A percentile compares a stretch with the other conserved stretches of the same genome.
phyloP scores from a whole-genome alignment of 2,888 invertebrate species.

The Unio delphinus region DNA sequence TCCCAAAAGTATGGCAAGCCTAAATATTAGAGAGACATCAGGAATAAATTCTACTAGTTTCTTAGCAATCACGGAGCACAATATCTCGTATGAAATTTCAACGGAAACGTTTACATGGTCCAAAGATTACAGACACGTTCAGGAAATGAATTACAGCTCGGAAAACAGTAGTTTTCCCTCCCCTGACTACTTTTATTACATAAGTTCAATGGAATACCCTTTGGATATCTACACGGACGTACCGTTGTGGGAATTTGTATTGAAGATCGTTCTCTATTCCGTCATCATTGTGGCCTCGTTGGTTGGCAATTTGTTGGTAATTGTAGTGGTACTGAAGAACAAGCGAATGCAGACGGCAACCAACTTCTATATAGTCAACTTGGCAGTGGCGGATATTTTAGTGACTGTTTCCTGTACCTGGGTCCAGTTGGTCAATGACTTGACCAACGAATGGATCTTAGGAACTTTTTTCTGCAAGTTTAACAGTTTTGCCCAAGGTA shows the following conservation, averaged over 20 bases:
- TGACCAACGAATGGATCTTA: constrained; percentile 84
- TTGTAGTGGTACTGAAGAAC: constrained; percentile 55
- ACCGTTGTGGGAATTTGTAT: constrained; percentile 51
- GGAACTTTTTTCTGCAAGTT: constrained; percentile 83
- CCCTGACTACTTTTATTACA: too few species aligned
- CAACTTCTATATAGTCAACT: constrained; percentile 67
- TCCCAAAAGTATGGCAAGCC: too few species aligned
- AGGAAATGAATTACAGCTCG: too few species aligned
- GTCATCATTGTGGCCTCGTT: constrained; percentile 53
- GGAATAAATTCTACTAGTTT: too few species aligned
- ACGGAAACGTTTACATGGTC: too few species aligned
- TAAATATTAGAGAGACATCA: too few species aligned
- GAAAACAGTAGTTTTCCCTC: too few species aligned
- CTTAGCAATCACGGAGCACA: too few species aligned
- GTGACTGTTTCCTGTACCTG: constrained; percentile 78
- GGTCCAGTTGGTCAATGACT: constrained; percentile 83
- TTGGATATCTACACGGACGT: constrained; percentile 31
- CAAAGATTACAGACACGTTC: too few species aligned
- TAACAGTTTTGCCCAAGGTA: constrained; percentile 85
- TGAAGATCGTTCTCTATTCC: constrained; percentile 51
- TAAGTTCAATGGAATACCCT: constrained; percentile 29
- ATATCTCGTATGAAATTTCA: too few species aligned
- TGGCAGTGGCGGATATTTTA: constrained; percentile 66
- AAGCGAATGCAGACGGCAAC: constrained; percentile 66
- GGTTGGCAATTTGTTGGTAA: constrained; percentile 58